These are phyloP conservation scores for Sphyrna mokarran DNA, from an alignment of 2,113 vertebrate genomes.

Conservation along the genomic window DNA sequence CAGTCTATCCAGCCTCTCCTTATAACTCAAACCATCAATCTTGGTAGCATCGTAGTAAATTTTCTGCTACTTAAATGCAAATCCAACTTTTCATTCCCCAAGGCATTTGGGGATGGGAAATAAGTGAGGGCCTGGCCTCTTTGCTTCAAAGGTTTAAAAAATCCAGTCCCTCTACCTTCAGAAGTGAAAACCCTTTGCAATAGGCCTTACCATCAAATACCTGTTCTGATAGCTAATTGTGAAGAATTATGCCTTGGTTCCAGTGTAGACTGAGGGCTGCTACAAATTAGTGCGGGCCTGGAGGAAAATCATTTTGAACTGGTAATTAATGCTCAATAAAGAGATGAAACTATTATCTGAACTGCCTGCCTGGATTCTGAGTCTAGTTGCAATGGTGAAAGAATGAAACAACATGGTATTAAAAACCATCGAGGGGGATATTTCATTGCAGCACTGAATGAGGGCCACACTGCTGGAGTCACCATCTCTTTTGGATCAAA, in stretches of 20 bases:
- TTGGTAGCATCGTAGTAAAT: too few relatives aligned
- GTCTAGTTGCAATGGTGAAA: not conserved
- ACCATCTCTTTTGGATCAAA: not conserved
- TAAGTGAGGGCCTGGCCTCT: too few relatives aligned
- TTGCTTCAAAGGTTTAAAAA: too few relatives aligned
- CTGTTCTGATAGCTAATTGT: not conserved
- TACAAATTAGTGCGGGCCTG: not conserved
- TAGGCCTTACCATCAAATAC: not conserved
- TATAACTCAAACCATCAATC: too few relatives aligned
- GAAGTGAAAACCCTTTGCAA: too few relatives aligned
- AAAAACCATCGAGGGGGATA: not conserved
- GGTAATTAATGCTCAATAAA: not conserved
- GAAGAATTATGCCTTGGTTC: not conserved
- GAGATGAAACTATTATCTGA: not conserved
- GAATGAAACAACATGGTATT: not conserved
- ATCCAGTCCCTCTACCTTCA: too few relatives aligned
- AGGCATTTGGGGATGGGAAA: too few relatives aligned
- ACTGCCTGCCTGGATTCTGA: not conserved
- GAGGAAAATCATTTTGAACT: not conserved
- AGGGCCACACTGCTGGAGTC: too few relatives aligned
- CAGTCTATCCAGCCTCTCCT: too few relatives aligned
- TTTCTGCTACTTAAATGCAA: too few relatives aligned
- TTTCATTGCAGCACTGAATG: not conserved
- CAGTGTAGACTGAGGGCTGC: not conserved
- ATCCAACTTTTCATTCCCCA: too few relatives aligned